A percentile compares a stretch with the other conserved stretches of the same genome.
phyloP scores from a whole-genome alignment of 1,140 invertebrate genomes.

The Heliconius melpomene region DNA sequence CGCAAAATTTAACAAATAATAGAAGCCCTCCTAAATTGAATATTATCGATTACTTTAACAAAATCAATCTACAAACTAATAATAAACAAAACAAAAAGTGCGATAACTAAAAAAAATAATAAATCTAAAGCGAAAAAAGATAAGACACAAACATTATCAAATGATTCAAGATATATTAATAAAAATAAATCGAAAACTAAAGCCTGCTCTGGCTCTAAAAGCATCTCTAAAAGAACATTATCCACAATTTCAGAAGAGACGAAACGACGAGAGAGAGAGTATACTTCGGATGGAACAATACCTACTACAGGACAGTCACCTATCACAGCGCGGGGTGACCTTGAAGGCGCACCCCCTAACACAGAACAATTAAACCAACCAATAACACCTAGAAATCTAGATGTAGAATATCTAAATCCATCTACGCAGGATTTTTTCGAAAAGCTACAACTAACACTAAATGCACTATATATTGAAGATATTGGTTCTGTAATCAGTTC shows the following conservation, averaged over 20 bases:
- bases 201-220: no score
- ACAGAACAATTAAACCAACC: slow-evolving; percentile 40
- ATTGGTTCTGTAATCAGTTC: slow-evolving; percentile 29
- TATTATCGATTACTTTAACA: slow-evolving; percentile 37
- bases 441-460: slow-evolving; percentile 34
- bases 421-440: slow-evolving; percentile 51
- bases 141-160: not conserved
- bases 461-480: not conserved
- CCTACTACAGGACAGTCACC: slow-evolving; percentile 51
- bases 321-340: slow-evolving; percentile 59
- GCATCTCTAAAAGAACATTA: not conserved
- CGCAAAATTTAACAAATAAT: slow-evolving; percentile 49
- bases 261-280: no score
- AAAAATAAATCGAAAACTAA: no score
- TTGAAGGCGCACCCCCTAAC: slow-evolving; percentile 53
- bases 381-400: slow-evolving; percentile 48
- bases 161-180: no score
- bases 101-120: not conserved
- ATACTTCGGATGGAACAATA: slow-evolving; percentile 45
- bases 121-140: slow-evolving; percentile 17
- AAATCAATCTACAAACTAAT: not conserved
- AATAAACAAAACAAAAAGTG: not conserved
- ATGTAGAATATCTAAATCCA: slow-evolving; percentile 46
- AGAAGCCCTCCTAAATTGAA: slow-evolving; percentile 39
- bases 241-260: not conserved